These are phyloP conservation scores for Australoheros facetus DNA, from an alignment of 2,797 vertebrate genomes.

Conservation along the genomic window DNA sequence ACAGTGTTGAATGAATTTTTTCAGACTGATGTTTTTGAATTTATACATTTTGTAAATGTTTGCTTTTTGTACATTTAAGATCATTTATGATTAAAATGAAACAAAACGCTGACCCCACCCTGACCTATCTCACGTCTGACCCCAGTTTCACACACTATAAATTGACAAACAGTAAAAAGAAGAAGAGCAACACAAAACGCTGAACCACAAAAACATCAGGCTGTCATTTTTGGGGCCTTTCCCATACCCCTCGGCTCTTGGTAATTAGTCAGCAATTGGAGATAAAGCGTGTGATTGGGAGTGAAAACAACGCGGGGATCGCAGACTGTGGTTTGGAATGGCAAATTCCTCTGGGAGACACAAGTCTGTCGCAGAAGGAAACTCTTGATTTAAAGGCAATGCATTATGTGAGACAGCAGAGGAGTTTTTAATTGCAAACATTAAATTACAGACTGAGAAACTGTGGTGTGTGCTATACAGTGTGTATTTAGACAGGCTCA, in stretches of 20 bases:
- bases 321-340: slow-evolving; percentile 82
- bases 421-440: slow-evolving; percentile 82
- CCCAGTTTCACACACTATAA: slow-evolving; percentile 71
- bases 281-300: slow-evolving; percentile 80
- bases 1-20: rapidly evolving
- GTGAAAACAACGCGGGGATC: slow-evolving; percentile 75
- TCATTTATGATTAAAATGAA: slow-evolving; percentile 7
- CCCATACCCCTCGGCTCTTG: slow-evolving; percentile 74
- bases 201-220: slow-evolving; percentile 77
- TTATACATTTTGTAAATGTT: not conserved
- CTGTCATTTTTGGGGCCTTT: slow-evolving; percentile 76
- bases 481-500: slow-evolving; percentile 76
- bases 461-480: slow-evolving; percentile 57
- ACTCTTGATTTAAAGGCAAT: slow-evolving; percentile 82
- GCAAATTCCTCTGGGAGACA: slow-evolving; percentile 80
- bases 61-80: slow-evolving; percentile 15
- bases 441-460: slow-evolving; percentile 82
- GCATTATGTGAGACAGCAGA: slow-evolving; percentile 72
- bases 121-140: slow-evolving; percentile 72
- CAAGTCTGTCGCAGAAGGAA: slow-evolving; percentile 80
- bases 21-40: not conserved
- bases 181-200: slow-evolving; percentile 73
- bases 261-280: slow-evolving; percentile 83
- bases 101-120: slow-evolving; percentile 46
- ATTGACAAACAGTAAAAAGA: slow-evolving; percentile 72